phyloP scores from a whole-genome alignment of 2,888 invertebrate species.

The Ecdyonurus torrentis region DNA sequence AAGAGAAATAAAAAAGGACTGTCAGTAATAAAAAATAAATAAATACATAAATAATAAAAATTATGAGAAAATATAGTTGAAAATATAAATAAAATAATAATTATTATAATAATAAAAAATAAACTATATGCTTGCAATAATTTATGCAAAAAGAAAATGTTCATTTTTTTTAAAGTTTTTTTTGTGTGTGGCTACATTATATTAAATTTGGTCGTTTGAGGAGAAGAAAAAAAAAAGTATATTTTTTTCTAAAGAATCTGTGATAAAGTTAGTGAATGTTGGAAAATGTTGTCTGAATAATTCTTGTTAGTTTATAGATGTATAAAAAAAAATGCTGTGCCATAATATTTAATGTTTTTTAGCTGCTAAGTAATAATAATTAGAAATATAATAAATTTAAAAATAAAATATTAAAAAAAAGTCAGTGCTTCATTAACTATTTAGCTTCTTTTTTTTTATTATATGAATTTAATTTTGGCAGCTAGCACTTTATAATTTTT shows the following conservation, averaged over 20 bases:
- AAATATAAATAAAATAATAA: background rate
- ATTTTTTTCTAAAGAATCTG: background rate
- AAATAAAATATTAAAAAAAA: background rate
- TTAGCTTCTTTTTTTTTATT: background rate
- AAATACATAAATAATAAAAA: too few relatives aligned
- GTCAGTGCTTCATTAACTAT: background rate
- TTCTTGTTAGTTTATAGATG: background rate
- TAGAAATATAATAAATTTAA: background rate
- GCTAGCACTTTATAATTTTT: background rate
- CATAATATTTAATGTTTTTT: background rate
- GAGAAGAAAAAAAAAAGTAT: background rate
- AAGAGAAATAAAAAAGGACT: background rate
- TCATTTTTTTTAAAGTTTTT: background rate
- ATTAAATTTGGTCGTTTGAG: background rate
- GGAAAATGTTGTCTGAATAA: background rate
- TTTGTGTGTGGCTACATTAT: background rate
- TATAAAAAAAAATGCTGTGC: background rate
- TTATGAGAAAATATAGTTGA: background rate
- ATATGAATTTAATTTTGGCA: background rate
- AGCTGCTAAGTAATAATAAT: background rate
- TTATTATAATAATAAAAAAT: background rate
- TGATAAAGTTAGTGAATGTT: conserved; percentile 3
- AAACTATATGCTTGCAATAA: background rate
- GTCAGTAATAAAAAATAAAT: background rate
- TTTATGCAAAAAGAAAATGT: background rate